These are phyloP conservation scores for Brachionus koreanus DNA, from an alignment of 1,140 invertebrate genomes.

Conservation along the genomic window DNA sequence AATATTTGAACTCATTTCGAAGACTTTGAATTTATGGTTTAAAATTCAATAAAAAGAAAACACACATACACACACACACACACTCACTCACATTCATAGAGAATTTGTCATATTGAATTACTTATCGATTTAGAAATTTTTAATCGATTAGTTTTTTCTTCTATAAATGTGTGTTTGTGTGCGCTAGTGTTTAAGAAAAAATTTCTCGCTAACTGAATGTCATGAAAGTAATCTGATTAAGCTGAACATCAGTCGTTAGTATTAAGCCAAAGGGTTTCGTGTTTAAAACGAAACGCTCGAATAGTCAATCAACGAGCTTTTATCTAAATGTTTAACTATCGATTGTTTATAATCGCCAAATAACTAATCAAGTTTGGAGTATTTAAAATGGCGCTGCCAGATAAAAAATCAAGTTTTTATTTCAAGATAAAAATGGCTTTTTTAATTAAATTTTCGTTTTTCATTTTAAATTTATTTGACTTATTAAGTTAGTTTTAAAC, in stretches of 20 bases:
- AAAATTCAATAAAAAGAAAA: not conserved
- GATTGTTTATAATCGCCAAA: not conserved
- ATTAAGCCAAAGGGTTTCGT: not conserved
- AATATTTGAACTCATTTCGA: not conserved
- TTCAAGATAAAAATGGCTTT: not conserved
- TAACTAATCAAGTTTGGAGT: not conserved
- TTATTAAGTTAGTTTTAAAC: not conserved
- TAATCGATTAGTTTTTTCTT: not conserved
- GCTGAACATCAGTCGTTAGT: not conserved
- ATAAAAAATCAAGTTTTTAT: not conserved
- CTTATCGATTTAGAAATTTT: not conserved
- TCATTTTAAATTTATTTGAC: not conserved
- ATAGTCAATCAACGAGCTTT: not conserved
- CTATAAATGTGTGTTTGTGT: not conserved
- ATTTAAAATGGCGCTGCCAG: not conserved
- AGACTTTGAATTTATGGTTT: not conserved
- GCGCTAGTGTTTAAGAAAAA: not conserved
- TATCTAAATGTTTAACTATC: not conserved
- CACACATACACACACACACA: not conserved
- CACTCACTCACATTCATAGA: not conserved
- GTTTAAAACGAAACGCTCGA: not conserved
- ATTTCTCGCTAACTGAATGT: not conserved
- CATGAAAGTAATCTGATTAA: not conserved
- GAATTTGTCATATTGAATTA: constrained; percentile 3
- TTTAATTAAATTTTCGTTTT: constrained; percentile 1